Evolutionary conservation across 2,888 invertebrate species (phyloP).

Genomic region (Acleris laterana): DNA sequence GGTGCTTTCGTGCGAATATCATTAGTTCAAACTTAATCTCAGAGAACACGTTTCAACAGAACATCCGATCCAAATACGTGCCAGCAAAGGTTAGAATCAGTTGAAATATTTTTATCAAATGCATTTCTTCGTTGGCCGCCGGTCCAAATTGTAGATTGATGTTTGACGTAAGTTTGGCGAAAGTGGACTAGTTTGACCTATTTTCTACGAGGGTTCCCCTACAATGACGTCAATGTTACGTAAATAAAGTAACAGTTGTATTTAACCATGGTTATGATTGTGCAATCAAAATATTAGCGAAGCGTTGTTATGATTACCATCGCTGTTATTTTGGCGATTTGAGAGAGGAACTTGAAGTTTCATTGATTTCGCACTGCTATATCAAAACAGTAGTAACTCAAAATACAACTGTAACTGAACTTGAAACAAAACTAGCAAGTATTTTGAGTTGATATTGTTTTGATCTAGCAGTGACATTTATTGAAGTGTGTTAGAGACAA

Average conservation of each 20-base stretch:
- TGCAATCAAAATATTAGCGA: conserved; percentile 63
- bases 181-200: conserved; percentile 71
- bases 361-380: too few species aligned
- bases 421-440: too few species aligned
- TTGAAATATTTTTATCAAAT: conserved; percentile 36
- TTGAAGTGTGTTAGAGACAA: too few species aligned
- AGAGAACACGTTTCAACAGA: conserved; percentile 5
- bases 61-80: conserved; percentile 15
- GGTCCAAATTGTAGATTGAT: conserved; percentile 48
- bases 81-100: conserved; percentile 30
- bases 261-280: conserved; percentile 57
- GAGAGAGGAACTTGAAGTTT: neutral
- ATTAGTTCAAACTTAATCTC: conserved; percentile 35
- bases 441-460: too few species aligned
- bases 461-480: too few species aligned
- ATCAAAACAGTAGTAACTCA: too few species aligned
- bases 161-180: conserved; percentile 65
- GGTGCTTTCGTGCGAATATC: conserved; percentile 37
- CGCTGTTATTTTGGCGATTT: conserved; percentile 11
- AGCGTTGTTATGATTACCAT: conserved; percentile 23
- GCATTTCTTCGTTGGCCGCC: conserved; percentile 45
- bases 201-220: conserved; percentile 65
- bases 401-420: too few species aligned
- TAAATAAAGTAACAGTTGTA: conserved; percentile 48
- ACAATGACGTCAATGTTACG: conserved; percentile 72